Conservation (phyloP, 2,113 vertebrate genomes). For the Morone chrysops region DNA sequence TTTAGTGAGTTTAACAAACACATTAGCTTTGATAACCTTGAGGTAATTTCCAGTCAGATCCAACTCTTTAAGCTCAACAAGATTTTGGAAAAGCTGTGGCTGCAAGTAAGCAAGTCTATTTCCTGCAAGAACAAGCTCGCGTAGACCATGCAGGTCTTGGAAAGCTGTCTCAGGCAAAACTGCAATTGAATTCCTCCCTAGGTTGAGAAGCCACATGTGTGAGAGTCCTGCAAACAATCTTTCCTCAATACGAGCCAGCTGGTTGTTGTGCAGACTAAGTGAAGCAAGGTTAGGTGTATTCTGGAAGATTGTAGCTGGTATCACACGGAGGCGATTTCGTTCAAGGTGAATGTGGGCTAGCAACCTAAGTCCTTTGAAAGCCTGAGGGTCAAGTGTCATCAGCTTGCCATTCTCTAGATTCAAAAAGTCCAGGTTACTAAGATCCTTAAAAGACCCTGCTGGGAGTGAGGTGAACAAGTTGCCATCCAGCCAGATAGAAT, state of each 20-base stretch:
- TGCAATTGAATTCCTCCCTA: slow-evolving; percentile 94
- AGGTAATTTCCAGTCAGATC: slow-evolving; percentile 91
- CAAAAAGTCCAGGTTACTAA: slow-evolving; percentile 90
- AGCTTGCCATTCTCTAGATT: slow-evolving; percentile 92
- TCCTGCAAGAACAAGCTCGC: slow-evolving; percentile 92
- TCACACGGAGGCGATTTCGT: slow-evolving; percentile 86
- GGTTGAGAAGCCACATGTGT: slow-evolving; percentile 93
- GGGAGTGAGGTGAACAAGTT: slow-evolving; percentile 90
- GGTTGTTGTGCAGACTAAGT: slow-evolving; percentile 92
- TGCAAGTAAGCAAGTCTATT: slow-evolving; percentile 95
- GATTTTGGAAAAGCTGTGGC: slow-evolving; percentile 90
- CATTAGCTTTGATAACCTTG: slow-evolving; percentile 90
- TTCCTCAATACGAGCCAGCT: slow-evolving; percentile 90
- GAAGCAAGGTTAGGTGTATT: slow-evolving; percentile 90
- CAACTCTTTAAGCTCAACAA: slow-evolving; percentile 92
- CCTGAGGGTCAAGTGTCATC: slow-evolving; percentile 86
- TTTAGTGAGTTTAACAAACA: slow-evolving; percentile 90
- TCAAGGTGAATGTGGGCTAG: slow-evolving; percentile 92
- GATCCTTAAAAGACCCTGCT: slow-evolving; percentile 85
- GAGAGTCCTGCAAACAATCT: slow-evolving; percentile 90
- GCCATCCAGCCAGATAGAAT: slow-evolving; percentile 92
- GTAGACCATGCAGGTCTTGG: slow-evolving; percentile 88
- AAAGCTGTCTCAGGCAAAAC: slow-evolving; percentile 91
- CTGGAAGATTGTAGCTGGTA: slow-evolving; percentile 86
- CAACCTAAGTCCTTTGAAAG: slow-evolving; percentile 86